Evolutionary conservation across 37 sponge, comb jelly and placozoan genomes (phyloP).

Genomic region (Petrosia ficiformis): DNA sequence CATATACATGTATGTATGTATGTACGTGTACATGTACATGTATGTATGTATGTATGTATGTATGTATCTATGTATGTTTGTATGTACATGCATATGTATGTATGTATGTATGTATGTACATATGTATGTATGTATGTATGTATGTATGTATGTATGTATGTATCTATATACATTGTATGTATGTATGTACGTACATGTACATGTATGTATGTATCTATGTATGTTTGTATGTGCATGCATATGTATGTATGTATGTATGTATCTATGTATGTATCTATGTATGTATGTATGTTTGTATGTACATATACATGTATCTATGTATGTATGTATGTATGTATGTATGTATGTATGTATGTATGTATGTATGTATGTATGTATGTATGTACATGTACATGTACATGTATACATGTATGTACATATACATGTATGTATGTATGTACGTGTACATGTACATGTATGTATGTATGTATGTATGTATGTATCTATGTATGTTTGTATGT

Average conservation of each 20-base stretch:
- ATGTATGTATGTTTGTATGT: not conserved
- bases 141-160: too few species aligned
- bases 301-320: too few species aligned
- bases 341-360: too few species aligned
- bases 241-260: conserved; percentile 14
- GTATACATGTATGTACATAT: not conserved
- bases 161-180: too few species aligned
- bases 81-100: conserved; percentile 24
- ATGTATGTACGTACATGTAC: too few species aligned
- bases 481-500: too few species aligned
- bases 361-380: not conserved
- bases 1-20: too few species aligned
- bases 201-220: not conserved
- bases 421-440: conserved; percentile 38
- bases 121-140: conserved; percentile 15
- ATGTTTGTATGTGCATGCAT: conserved; percentile 20
- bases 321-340: too few species aligned
- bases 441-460: conserved; percentile 13
- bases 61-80: conserved; percentile 13
- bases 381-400: conserved; percentile 24
- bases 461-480: conserved; percentile 24
- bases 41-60: conserved; percentile 1
- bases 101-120: conserved; percentile 31
- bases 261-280: conserved; percentile 42
- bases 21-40: too few species aligned